These are phyloP conservation scores for Pyrgus malvae DNA, from an alignment of 2,888 invertebrate species.

Conservation along the genomic window DNA sequence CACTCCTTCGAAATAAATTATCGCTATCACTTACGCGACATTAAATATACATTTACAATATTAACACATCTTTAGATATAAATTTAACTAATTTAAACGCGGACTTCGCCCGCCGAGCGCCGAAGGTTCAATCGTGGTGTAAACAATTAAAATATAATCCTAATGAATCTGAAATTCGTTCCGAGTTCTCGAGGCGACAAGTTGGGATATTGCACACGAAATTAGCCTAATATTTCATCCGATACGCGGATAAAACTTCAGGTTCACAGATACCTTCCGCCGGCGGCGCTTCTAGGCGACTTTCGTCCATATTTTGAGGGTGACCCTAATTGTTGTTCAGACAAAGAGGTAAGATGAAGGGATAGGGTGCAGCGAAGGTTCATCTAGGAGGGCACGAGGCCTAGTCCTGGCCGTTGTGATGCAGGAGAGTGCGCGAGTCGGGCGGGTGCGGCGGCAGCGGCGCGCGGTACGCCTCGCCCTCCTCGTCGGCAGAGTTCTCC, in stretches of 20 bases:
- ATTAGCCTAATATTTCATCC: conserved; percentile 32
- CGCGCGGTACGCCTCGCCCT: conserved; percentile 73
- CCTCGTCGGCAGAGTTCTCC: conserved; percentile 83
- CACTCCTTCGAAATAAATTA: conserved; percentile 78
- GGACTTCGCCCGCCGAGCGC: conserved; percentile 54
- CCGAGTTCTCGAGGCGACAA: conserved; percentile 45
- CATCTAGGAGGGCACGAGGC: conserved; percentile 24
- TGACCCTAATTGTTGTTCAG: not conserved
- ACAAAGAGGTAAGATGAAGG: conserved; percentile 13
- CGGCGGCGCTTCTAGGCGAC: conserved; percentile 32
- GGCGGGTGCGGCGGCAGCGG: conserved; percentile 82
- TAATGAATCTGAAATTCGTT: conserved; percentile 54
- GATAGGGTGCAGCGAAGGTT: conserved; percentile 33
- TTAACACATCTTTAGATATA: conserved; percentile 78
- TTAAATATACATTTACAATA: conserved; percentile 78
- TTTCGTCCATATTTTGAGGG: conserved; percentile 23
- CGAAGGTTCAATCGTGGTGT: conserved; percentile 16
- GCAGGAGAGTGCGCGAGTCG: conserved; percentile 85
- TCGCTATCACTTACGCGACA: conserved; percentile 71
- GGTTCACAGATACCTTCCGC: conserved; percentile 46
- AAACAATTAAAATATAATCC: conserved; percentile 28
- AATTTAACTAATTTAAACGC: conserved; percentile 74
- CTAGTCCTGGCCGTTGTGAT: conserved; percentile 92
- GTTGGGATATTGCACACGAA: conserved; percentile 41
- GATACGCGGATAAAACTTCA: conserved; percentile 55